Evolutionary conservation across 2,888 invertebrate genomes (phyloP), one percentile per base, ranked within the genome.

Genomic region (Watsonalla cultraria): DNA sequence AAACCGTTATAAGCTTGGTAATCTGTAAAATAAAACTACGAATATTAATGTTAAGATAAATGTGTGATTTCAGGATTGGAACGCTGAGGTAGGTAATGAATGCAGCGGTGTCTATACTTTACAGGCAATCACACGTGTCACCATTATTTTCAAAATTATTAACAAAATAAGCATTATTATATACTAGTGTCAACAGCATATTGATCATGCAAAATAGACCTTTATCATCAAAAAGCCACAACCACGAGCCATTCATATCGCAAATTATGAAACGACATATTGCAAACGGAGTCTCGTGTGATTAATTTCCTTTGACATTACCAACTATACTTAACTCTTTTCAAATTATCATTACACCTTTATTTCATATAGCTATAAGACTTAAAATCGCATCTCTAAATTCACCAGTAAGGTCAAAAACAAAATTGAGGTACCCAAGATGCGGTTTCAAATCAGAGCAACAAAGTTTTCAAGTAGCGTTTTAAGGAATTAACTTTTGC

Each of bases 401-500:
- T 8, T 0, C 13, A 15, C 39, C 8, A n/a, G 13, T 37, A 48
- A 13, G n/a, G 34, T 47, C 33, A 47, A 34, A 34, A 33, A 7
- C 34, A 49, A 39, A 37, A 37, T 49, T 35, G 37, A 35, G 13
- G 49, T 37, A 11, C 11, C 42, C 42, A 37, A 39, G 49, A 49
- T 49, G 49, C 39, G 49, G 49, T 49, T 37, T 37, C 37, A 49
- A 49, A 37, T 37, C 49, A 49, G 37, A 13, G 34, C 49, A 37
- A 7, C 37, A 49, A 49, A 49, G 49, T 49, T 49, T 49, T 13
- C 14, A 48, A 15, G 39, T 49, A 37, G 13, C 15, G 37, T 49
- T 35, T n/a, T 49, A 37, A 37, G 35, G 48, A 37, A 15, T 15
- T 2, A 42, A 11, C 42, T 42, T 8, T 42, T 11, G 37, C 15